Conservation (phyloP, 2,797 vertebrate species). For the Echeneis naucrates region DNA sequence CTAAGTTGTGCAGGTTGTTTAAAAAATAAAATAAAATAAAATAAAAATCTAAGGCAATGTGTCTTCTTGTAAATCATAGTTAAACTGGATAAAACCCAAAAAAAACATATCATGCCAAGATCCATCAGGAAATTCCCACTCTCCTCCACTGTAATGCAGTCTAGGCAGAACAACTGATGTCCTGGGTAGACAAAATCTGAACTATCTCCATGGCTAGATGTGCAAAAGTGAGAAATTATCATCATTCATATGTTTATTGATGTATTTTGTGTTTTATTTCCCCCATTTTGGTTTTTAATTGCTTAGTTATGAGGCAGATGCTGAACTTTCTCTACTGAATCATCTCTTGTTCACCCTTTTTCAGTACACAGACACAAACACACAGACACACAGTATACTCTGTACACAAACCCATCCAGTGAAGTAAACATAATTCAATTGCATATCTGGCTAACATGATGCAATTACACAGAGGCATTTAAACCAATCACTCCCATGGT, state of each 20-base stretch:
- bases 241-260: not conserved
- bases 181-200: not conserved
- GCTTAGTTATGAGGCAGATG: conserved; percentile 45
- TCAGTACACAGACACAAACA: conserved; percentile 6
- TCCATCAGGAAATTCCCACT: not conserved
- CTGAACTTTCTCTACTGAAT: conserved; percentile 31
- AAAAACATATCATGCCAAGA: not conserved
- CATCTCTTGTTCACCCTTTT: conserved; percentile 1
- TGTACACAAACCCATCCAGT: conserved; percentile 74
- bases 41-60: not conserved
- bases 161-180: not conserved
- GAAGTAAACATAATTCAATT: conserved; percentile 86
- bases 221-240: conserved; percentile 22
- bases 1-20: too few species aligned
- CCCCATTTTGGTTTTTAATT: conserved; percentile 52
- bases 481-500: conserved; percentile 83
- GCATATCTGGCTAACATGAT: conserved; percentile 84
- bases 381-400: conserved; percentile 44
- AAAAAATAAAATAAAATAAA: too few species aligned
- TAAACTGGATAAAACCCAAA: not conserved
- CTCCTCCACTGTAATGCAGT: not conserved
- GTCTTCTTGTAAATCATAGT: not conserved
- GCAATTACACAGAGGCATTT: conserved; percentile 84
- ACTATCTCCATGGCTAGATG: conserved; percentile 12
- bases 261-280: conserved; percentile 39